Conservation (phyloP, 2,888 invertebrate genomes). For the Sarcophaga rosellei region DNA sequence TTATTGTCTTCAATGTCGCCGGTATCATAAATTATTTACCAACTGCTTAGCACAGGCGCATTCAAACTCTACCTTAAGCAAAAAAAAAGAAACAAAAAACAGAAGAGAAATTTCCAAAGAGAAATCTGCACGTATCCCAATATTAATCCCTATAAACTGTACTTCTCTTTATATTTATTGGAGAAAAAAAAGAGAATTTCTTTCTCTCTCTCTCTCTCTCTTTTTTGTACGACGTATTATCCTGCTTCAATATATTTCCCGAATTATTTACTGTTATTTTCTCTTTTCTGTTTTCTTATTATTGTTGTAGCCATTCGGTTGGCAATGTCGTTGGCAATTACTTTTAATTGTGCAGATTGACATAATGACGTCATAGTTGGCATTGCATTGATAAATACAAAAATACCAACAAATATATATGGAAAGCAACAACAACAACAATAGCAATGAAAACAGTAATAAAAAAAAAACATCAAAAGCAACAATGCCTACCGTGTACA, state of each 20-base stretch:
- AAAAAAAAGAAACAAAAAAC: too few species aligned
- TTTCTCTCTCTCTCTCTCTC: too few species aligned
- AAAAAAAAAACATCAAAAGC: conserved; percentile 5
- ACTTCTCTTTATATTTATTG: too few species aligned
- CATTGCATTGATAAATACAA: conserved; percentile 68
- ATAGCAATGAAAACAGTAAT: not conserved
- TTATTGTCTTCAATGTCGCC: conserved; percentile 70
- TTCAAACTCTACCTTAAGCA: not conserved
- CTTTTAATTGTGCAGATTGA: conserved; percentile 67
- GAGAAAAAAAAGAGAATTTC: too few species aligned
- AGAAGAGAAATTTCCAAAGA: not conserved
- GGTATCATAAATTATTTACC: conserved; percentile 72
- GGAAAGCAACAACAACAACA: conserved; percentile 18
- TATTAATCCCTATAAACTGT: too few species aligned
- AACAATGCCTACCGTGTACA: conserved; percentile 24
- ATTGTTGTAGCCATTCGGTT: too few species aligned
- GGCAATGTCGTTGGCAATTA: conserved; percentile 54
- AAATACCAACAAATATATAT: not conserved
- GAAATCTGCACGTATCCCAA: too few species aligned
- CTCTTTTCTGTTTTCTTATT: conserved; percentile 2
- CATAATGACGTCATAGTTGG: conserved; percentile 71
- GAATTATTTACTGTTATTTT: conserved; percentile 28
- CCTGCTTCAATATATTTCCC: not conserved
- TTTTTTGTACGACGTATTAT: too few species aligned
- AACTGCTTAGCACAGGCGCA: conserved; percentile 62